Evolutionary conservation across 1,140 invertebrate genomes (phyloP).

Genomic region (Trichonephila clavata): DNA sequence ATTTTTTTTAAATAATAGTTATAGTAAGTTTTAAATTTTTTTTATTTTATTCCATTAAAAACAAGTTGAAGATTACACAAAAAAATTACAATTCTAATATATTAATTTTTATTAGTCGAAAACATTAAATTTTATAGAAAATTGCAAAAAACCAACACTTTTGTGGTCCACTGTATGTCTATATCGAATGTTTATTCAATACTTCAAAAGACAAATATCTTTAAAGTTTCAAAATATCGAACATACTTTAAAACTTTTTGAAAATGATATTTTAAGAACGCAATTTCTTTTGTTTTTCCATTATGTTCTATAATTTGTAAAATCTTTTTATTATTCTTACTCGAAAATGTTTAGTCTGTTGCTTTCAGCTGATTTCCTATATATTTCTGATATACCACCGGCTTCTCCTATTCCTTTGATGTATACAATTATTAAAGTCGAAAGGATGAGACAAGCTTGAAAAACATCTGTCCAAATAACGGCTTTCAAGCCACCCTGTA

Average conservation of each 20-base stretch:
- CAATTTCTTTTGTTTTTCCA: no score
- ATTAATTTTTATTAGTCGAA: no score
- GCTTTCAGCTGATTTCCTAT: neutral
- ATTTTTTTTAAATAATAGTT: no score
- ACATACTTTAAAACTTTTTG: neutral
- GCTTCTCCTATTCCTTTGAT: constrained; percentile 22
- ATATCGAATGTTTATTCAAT: no score
- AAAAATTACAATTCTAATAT: no score
- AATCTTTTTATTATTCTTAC: neutral
- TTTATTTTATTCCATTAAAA: no score
- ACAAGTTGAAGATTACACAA: no score
- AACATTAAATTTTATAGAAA: no score
- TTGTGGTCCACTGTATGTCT: no score
- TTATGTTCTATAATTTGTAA: neutral
- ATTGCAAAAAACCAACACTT: no score
- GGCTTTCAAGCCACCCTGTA: constrained; percentile 48
- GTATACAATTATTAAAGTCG: neutral
- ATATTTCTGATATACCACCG: constrained; percentile 17
- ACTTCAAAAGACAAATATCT: no score
- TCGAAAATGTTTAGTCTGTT: constrained; percentile 21
- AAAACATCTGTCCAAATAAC: constrained; percentile 58
- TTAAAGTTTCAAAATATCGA: neutral
- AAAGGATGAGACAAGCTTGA: constrained; percentile 8
- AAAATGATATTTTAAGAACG: neutral
- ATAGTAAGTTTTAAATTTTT: no score